phyloP scores from a whole-genome alignment of 2,888 invertebrate genomes.

The Xylota sylvarum region DNA sequence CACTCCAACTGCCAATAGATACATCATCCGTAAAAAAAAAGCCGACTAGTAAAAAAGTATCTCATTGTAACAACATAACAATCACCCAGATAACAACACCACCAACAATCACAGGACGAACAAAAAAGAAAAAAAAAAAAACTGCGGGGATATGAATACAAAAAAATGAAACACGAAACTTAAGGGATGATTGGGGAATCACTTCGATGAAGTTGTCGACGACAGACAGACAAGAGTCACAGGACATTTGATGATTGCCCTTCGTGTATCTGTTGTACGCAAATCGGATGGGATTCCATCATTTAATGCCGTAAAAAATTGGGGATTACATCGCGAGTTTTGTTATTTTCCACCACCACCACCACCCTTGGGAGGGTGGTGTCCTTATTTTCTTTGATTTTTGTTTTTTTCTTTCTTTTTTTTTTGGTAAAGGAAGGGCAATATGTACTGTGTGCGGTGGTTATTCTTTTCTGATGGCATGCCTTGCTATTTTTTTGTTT shows the following conservation, averaged over 20 bases:
- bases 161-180: constrained; percentile 44
- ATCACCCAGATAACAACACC: constrained; percentile 76
- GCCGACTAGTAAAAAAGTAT: constrained; percentile 44
- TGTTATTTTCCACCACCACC: constrained; percentile 54
- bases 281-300: constrained; percentile 76
- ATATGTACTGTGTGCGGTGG: constrained; percentile 22
- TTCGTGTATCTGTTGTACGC: constrained; percentile 56
- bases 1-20: constrained; percentile 42
- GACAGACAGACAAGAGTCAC: constrained; percentile 49
- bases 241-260: constrained; percentile 76
- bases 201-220: constrained; percentile 72
- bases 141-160: constrained; percentile 23
- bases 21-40: constrained; percentile 53
- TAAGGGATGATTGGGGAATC: constrained; percentile 71
- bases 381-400: constrained; percentile 67
- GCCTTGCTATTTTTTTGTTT: constrained; percentile 37
- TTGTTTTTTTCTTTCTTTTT: not conserved
- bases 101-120: constrained; percentile 61
- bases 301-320: constrained; percentile 76
- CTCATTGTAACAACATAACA: constrained; percentile 74
- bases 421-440: not conserved
- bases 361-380: not conserved
- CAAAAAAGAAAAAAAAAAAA: constrained; percentile 29
- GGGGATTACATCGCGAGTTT: constrained; percentile 76
- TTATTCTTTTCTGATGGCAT: constrained; percentile 50